Evolutionary conservation across 2,888 invertebrate genomes (phyloP), one percentile per base, ranked within the genome.

Genomic region (Eumacrocentrus americanus): DNA sequence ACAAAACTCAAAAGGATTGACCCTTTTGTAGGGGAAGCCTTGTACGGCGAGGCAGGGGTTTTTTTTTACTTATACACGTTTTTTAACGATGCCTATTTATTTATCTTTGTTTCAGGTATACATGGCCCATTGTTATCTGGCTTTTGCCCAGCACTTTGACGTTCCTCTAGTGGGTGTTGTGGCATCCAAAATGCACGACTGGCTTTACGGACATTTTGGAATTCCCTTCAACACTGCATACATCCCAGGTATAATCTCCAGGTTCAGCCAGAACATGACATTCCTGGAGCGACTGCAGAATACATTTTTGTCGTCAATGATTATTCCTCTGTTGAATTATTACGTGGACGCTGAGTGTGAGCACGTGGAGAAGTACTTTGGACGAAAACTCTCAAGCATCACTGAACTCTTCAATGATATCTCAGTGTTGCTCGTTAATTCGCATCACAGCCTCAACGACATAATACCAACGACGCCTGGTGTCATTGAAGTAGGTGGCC

Each of bases 401-500:
- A 23, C n/a, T 2, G 72, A 74, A 1, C 37, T 78, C 2, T 62
- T 73, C 25, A 71, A 68, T 11, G 77, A 80, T 48, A 40, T 81
- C 53, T 58, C 74, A 3, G 25, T 83, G 1, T 67, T 83, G 52
- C 77, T 85, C 59, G 78, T 85, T 0, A 86, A 86, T 69, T 83
- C 84, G 20, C 85, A 86, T 74, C 83, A 83, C 65, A 82, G 84
- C 3, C 64, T 86, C 22, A 82, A 82, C 58, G 85, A 85, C 0
- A 78, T 83, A 0, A 82, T 81, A 53, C 81, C 85, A 0, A 65
- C 81, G 51, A 81, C 83, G 0, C 81, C 84, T 0, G 81, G 82
- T 40, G 74, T 86, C 7, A 72, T 87, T 40, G 85, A 86, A 71
- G 72, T 87, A 61, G 86, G 85, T 2, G 87, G 87, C 1, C 72